Conservation (phyloP, 1,140 invertebrate species). For the Musca domestica region DNA sequence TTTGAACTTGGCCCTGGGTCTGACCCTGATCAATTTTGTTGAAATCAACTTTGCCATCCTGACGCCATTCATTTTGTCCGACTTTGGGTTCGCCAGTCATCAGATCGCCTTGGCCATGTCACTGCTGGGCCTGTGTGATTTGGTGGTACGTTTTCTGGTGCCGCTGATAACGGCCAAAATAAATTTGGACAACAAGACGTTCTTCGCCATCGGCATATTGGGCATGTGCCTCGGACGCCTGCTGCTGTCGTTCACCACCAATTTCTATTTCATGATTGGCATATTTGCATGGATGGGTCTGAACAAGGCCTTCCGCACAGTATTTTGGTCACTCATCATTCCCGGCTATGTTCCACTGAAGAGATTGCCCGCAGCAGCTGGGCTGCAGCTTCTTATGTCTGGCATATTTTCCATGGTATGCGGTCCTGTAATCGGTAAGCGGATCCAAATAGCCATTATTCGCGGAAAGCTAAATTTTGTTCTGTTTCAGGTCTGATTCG, state of each 20-base stretch:
- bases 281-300: conserved; percentile 62
- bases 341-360: conserved; percentile 64
- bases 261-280: conserved; percentile 52
- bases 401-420: conserved; percentile 59
- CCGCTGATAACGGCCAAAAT: conserved; percentile 64
- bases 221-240: conserved; percentile 64
- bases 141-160: conserved; percentile 62
- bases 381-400: conserved; percentile 61
- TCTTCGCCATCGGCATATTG: conserved; percentile 66
- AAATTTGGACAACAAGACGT: conserved; percentile 62
- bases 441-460: background rate
- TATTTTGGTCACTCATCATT: conserved; percentile 66
- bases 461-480: conserved; percentile 9
- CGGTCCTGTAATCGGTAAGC: conserved; percentile 61
- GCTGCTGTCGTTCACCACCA: conserved; percentile 56
- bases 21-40: conserved; percentile 66
- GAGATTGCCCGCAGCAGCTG: conserved; percentile 62
- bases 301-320: conserved; percentile 64
- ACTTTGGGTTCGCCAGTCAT: conserved; percentile 57
- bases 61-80: conserved; percentile 66
- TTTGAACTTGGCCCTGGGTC: conserved; percentile 66
- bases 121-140: conserved; percentile 61
- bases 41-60: conserved; percentile 70
- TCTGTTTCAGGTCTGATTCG: conserved; percentile 59
- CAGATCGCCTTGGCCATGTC: conserved; percentile 65